Conservation (phyloP, 2,113 vertebrate genomes). For the Syngnathus scovelli region DNA sequence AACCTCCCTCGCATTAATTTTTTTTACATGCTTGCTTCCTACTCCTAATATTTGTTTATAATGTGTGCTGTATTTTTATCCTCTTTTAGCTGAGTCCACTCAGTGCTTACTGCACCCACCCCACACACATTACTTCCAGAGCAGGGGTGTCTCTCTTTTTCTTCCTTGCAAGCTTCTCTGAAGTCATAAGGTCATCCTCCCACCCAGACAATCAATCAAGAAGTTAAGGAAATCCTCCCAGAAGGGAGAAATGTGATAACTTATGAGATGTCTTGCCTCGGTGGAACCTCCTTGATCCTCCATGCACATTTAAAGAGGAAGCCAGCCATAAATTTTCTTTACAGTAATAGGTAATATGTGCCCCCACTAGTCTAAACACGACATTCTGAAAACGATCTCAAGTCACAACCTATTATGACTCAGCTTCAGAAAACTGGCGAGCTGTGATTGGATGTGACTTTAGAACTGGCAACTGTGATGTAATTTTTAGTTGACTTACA, state of each 20-base stretch:
- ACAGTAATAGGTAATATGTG: no score
- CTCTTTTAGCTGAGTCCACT: neutral
- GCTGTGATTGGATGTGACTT: no score
- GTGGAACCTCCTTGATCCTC: neutral
- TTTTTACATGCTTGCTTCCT: constrained; percentile 19
- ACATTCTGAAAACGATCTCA: no score
- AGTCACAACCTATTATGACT: no score
- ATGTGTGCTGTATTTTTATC: neutral
- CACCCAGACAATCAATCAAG: neutral
- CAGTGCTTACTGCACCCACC: constrained; percentile 15
- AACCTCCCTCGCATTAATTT: neutral
- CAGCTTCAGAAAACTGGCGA: no score
- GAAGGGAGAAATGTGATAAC: neutral
- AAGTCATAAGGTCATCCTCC: neutral
- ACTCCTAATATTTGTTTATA: constrained; percentile 3
- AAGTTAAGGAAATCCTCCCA: neutral
- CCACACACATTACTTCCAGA: constrained; percentile 14
- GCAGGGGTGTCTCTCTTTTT: constrained; percentile 12
- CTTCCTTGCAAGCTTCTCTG: neutral
- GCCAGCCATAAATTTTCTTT: no score
- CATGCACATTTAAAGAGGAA: no score
- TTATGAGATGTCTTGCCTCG: neutral
- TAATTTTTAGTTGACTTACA: no score
- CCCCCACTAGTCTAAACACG: no score
- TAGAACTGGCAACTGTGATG: no score